These are phyloP conservation scores for Castor canadensis DNA, from an alignment of 2,113 vertebrate species.

Conservation along the genomic window DNA sequence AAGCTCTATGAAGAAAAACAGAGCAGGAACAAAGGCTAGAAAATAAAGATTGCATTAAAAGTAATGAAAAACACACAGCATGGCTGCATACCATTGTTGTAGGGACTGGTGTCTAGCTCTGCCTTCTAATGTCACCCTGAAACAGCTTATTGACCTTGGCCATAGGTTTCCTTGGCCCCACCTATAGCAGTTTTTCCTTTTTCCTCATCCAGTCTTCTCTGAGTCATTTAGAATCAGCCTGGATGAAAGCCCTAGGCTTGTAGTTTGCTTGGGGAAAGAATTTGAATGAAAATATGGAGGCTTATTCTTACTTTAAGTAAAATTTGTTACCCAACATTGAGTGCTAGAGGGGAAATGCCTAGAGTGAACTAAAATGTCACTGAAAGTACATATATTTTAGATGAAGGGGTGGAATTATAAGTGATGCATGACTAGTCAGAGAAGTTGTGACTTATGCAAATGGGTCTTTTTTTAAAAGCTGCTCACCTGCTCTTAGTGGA, in stretches of 20 bases:
- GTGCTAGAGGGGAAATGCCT: conserved; percentile 37
- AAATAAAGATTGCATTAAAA: too few species aligned
- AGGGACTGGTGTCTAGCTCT: background rate
- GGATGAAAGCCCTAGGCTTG: conserved; percentile 13
- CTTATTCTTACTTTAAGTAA: conserved; percentile 27
- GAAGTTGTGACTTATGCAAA: background rate
- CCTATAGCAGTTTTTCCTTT: background rate
- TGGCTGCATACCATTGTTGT: too few species aligned
- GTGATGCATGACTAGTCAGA: rapidly evolving
- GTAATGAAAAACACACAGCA: background rate
- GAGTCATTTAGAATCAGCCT: background rate
- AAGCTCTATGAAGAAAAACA: background rate
- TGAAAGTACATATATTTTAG: background rate
- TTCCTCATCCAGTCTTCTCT: background rate
- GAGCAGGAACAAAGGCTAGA: too few species aligned
- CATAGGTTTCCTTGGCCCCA: background rate
- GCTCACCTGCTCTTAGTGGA: rapidly evolving
- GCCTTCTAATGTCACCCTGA: rapidly evolving
- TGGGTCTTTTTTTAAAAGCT: background rate
- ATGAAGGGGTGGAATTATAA: background rate
- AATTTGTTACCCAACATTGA: conserved; percentile 2
- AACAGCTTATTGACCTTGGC: background rate
- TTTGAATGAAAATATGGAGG: background rate
- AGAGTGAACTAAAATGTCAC: background rate
- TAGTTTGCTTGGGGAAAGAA: background rate